Evolutionary conservation across 2,113 vertebrate genomes (phyloP), one percentile per base, ranked within the genome.

Genomic region (Rhadina sibilatrix): DNA sequence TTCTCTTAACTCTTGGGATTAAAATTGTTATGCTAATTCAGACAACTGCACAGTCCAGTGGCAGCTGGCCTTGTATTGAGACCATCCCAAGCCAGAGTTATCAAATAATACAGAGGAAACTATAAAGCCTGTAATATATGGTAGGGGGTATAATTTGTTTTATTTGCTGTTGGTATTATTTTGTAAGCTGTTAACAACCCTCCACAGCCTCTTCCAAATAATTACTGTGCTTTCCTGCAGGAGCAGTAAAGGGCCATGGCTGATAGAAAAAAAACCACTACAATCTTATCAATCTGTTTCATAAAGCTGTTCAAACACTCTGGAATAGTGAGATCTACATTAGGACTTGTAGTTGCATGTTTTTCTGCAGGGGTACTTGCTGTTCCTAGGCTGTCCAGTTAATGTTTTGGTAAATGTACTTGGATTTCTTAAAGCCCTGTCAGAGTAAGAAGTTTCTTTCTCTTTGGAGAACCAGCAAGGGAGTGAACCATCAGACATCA

Each of bases 121-220:
- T 38, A 3, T 63, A 13, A 71, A 1, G 1, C 64, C 57, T 95
- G 33, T 83, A 89, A 57, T 91, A 71, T 44, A 50, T 52, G 24
- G 31, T 14, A 87, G 35, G 44, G n/a, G 12, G 23, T 77, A 49
- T 60, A 44, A 71, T 87, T 65, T 82, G 52, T 38, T 92, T 77
- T 91, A 46, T 89, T 90, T 86, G 72, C 27, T 77, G 42, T 44
- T 92, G 47, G 17, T 57, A 75, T 93, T 90, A 63, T 75, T 96
- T 88, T 82, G 25, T 71, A 88, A 66, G 33, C 76, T 86, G 60
- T 84, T 93, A 83, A 76, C 79, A 89, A 13, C 23, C 12, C 27
- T 91, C 37, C 54, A 31, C 33, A 59, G 23, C 20, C 33, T 81
- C 31, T 81, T 93, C 35, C 50, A 66, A 47, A 10, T 91, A 75